Evolutionary conservation across 1,140 invertebrate genomes (phyloP), one percentile per base, ranked within the genome.

Genomic region (Tetramorium parvispinum): DNA sequence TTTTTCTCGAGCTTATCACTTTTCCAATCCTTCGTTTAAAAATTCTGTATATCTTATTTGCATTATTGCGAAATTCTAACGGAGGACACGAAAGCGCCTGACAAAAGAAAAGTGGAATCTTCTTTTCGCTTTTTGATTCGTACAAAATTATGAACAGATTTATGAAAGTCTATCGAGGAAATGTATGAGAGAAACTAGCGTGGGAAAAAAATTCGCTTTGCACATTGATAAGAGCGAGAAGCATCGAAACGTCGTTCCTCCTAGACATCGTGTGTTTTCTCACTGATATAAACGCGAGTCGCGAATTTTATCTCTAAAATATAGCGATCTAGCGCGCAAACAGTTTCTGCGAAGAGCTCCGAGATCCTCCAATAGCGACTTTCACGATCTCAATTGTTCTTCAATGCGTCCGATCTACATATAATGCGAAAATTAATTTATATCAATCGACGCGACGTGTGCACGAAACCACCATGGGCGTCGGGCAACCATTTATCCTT

Each of bases 151-250:
- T 53, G 21, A 49, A 46, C n/a, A 73, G 18, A 70, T 55, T 68
- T 65, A 13, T 18, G 16, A 16, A 53, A 18, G 5, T 51, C 8
- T 77, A 53, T 85, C 10, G 24, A 61, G 46, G 18, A 76, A 57
- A 65, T 46, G 40, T 18, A 8, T 1, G 27, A 79, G 18, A 49
- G 18, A 11, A 43, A 18, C 75, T 70, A 61, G 16, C 10, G 21
- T 2, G 10, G 27, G 53, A 57, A 63, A 77, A 89, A 89, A 76
- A 24, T 37, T 13, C 40, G 73, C 68, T 89, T 89, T 89, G 71
- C 86, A 76, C 40, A 87, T 24, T 87, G 88, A 89, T 89, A 89
- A 89, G 57, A 87, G 27, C 55, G 82, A 70, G 83, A 55, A 43
- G 5, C 16, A n/a, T 24, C 13, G 24, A 40, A 40, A 70, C 24